Conservation (phyloP, 2,888 invertebrate species). For the Sericinus montela region DNA sequence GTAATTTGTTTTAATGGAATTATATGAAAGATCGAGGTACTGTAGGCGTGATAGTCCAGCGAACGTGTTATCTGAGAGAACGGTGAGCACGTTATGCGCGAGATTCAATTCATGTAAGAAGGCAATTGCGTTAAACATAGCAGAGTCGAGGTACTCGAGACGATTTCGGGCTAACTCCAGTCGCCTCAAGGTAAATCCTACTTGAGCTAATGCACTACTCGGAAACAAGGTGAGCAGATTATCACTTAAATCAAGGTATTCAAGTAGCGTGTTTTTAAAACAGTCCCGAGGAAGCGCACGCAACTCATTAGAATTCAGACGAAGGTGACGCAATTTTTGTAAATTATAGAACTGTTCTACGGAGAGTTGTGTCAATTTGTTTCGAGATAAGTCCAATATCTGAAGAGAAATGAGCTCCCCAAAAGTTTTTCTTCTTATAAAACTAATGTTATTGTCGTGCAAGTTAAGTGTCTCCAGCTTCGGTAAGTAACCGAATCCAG, state of each 20-base stretch:
- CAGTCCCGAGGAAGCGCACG: constrained; percentile 85
- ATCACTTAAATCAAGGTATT: constrained; percentile 85
- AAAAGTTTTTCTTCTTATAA: constrained; percentile 84
- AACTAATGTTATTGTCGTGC: constrained; percentile 82
- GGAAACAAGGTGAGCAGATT: constrained; percentile 87
- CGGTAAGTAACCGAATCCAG: constrained; percentile 35
- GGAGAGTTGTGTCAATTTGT: constrained; percentile 38
- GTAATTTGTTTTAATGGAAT: constrained; percentile 87
- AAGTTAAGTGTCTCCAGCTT: constrained; percentile 72
- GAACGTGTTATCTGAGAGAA: constrained; percentile 90
- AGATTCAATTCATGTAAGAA: constrained; percentile 86
- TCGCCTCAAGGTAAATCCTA: constrained; percentile 86
- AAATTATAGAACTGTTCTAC: constrained; percentile 70
- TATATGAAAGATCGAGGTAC: constrained; percentile 85
- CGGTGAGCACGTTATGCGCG: constrained; percentile 86
- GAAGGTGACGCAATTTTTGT: constrained; percentile 82
- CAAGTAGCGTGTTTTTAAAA: constrained; percentile 85
- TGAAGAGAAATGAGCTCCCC: constrained; percentile 53
- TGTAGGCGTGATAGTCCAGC: constrained; percentile 85
- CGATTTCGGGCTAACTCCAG: constrained; percentile 86
- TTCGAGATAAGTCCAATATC: constrained; percentile 46
- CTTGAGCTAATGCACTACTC: constrained; percentile 83
- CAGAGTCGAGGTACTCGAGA: constrained; percentile 89
- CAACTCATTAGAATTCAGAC: constrained; percentile 83
- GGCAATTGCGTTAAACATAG: constrained; percentile 83